Conservation (phyloP, 1,140 invertebrate genomes). For the Microplitis demolitor region DNA sequence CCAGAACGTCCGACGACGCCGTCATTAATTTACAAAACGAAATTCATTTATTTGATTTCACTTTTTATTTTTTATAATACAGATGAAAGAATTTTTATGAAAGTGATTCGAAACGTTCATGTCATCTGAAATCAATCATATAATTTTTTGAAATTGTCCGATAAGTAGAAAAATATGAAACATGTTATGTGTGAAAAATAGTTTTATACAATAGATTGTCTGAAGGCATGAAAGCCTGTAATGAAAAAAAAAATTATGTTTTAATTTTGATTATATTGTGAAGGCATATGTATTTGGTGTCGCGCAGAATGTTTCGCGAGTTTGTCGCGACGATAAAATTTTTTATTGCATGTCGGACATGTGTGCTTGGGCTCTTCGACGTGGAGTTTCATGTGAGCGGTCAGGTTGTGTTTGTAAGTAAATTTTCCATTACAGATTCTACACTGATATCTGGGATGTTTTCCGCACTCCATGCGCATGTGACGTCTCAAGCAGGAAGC, state of each 20-base stretch:
- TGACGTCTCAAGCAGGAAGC: conserved; percentile 65
- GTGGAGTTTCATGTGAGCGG: conserved; percentile 58
- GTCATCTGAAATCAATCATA: too few relatives aligned
- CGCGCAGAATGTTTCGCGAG: conserved; percentile 46
- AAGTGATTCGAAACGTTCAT: background rate
- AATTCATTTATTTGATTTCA: too few relatives aligned
- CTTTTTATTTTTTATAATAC: too few relatives aligned
- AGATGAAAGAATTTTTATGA: too few relatives aligned
- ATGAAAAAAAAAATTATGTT: too few relatives aligned
- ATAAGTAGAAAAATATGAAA: too few relatives aligned
- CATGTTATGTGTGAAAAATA: too few relatives aligned
- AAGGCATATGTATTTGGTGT: conserved; percentile 28
- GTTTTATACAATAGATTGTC: too few relatives aligned
- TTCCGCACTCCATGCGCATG: conserved; percentile 60
- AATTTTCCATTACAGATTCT: conserved; percentile 53
- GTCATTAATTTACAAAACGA: too few relatives aligned
- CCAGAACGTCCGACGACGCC: too few relatives aligned
- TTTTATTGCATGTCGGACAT: conserved; percentile 61
- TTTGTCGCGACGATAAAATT: conserved; percentile 60
- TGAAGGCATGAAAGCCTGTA: too few relatives aligned
- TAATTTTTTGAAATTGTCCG: too few relatives aligned
- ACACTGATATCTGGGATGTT: conserved; percentile 58
- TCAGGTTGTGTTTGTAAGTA: conserved; percentile 54
- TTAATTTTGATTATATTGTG: background rate
- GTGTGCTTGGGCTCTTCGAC: conserved; percentile 63